Percentiles rank a stretch among this genome's conserved stretches.
Evolutionary conservation across 2,113 vertebrate species (phyloP).

Genomic region (Vombatus ursinus): DNA sequence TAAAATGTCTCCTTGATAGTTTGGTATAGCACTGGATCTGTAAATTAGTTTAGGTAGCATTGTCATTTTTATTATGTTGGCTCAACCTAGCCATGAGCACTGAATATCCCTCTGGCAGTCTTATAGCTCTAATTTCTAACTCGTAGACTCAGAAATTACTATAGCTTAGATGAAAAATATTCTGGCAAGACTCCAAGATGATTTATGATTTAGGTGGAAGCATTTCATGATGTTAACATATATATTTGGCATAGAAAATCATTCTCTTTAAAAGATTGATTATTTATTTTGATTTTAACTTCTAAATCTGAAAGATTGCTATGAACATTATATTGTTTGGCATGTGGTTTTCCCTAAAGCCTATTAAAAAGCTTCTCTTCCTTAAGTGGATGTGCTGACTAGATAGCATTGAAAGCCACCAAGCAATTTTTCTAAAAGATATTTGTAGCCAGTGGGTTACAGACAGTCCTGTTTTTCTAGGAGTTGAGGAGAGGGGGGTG

Average conservation of each 20-base stretch:
- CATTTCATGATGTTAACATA: conserved; percentile 67
- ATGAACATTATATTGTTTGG: conserved; percentile 60
- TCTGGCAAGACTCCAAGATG: conserved; percentile 56
- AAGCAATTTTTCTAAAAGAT: conserved; percentile 56
- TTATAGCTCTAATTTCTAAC: conserved; percentile 12
- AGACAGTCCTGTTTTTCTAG: conserved; percentile 40
- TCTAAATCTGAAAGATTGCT: conserved; percentile 66
- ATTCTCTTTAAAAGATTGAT: conserved; percentile 59
- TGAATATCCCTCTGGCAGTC: background rate
- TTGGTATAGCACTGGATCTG: background rate
- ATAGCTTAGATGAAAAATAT: conserved; percentile 50
- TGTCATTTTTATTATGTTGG: background rate
- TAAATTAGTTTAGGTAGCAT: background rate
- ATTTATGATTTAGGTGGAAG: conserved; percentile 54
- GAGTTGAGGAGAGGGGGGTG: conserved; percentile 51
- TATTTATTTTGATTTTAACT: conserved; percentile 73
- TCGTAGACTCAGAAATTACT: conserved; percentile 54
- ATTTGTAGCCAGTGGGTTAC: conserved; percentile 64
- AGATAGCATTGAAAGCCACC: conserved; percentile 50
- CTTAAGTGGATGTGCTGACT: conserved; percentile 66
- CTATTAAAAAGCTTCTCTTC: conserved; percentile 65
- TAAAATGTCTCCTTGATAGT: background rate
- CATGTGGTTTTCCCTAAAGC: conserved; percentile 53
- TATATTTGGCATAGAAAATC: conserved; percentile 61
- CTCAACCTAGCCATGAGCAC: background rate